These are phyloP conservation scores for Mechanitis mazaeus DNA, from an alignment of 2,888 invertebrate genomes.

Conservation along the genomic window DNA sequence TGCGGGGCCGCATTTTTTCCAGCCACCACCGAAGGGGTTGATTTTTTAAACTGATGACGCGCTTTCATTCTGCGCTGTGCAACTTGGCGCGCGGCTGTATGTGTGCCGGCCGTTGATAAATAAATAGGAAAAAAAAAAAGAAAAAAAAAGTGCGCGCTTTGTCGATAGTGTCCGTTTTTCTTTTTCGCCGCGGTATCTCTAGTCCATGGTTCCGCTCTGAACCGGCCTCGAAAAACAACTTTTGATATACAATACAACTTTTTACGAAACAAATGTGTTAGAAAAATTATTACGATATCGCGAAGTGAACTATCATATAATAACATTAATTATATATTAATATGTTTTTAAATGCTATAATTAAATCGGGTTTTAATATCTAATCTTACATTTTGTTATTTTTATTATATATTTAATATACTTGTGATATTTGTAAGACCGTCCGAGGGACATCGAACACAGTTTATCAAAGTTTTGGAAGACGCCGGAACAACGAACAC, in stretches of 20 bases:
- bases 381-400: constrained; percentile 12
- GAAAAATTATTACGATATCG: constrained; percentile 14
- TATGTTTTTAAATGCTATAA: constrained; percentile 22
- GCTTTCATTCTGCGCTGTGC: constrained; percentile 77
- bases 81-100: constrained; percentile 73
- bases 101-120: constrained; percentile 68
- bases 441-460: constrained; percentile 11
- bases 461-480: constrained; percentile 34
- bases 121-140: constrained; percentile 43
- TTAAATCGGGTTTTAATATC: constrained; percentile 18
- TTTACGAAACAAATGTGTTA: constrained; percentile 28
- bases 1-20: constrained; percentile 67
- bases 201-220: constrained; percentile 47
- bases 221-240: constrained; percentile 45
- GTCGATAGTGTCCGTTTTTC: constrained; percentile 69
- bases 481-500: constrained; percentile 31
- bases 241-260: constrained; percentile 41
- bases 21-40: constrained; percentile 74
- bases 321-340: constrained; percentile 12
- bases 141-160: constrained; percentile 61
- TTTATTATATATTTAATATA: constrained; percentile 19
- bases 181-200: constrained; percentile 64
- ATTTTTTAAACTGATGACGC: constrained; percentile 79
- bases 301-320: constrained; percentile 16
- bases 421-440: constrained; percentile 16